Conservation (phyloP, 1,140 invertebrate species). For the Drosophila arizonae region DNA sequence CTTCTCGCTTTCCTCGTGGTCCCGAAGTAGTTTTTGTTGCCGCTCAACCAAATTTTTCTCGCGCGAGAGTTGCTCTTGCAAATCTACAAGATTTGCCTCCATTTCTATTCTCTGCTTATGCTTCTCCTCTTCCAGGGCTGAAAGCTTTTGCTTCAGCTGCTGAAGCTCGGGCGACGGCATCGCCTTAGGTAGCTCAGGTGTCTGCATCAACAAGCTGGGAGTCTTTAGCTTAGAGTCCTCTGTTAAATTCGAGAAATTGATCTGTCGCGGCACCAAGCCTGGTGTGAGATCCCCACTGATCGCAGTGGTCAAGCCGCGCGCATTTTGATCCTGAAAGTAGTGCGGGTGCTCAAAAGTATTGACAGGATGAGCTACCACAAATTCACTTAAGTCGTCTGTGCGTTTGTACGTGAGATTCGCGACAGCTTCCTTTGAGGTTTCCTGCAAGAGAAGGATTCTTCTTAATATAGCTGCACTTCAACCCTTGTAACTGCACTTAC, state of each 20-base stretch:
- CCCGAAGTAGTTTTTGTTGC: conserved; percentile 47
- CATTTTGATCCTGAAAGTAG: conserved; percentile 70
- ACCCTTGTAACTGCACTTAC: conserved; percentile 39
- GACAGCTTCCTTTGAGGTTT: conserved; percentile 75
- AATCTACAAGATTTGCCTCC: conserved; percentile 34
- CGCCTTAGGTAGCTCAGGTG: conserved; percentile 61
- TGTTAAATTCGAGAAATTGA: conserved; percentile 77
- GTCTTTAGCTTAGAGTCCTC: conserved; percentile 83
- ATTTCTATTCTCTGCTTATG: conserved; percentile 57
- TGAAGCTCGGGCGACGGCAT: conserved; percentile 41
- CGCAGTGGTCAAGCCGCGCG: conserved; percentile 48
- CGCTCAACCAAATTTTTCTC: conserved; percentile 59
- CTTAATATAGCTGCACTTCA: neutral
- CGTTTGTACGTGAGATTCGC: conserved; percentile 77
- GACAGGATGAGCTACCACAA: conserved; percentile 55
- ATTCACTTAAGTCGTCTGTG: conserved; percentile 74
- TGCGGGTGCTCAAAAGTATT: conserved; percentile 80
- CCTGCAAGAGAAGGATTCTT: conserved; percentile 39
- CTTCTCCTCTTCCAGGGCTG: conserved; percentile 50
- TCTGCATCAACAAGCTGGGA: conserved; percentile 71
- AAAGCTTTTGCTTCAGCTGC: conserved; percentile 44
- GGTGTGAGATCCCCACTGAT: conserved; percentile 64
- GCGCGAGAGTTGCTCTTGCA: conserved; percentile 37
- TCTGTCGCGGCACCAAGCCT: conserved; percentile 73
- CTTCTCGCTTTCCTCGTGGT: conserved; percentile 60